Conservation (phyloP, 1,140 invertebrate genomes). For the Teleogryllus occipitalis region DNA sequence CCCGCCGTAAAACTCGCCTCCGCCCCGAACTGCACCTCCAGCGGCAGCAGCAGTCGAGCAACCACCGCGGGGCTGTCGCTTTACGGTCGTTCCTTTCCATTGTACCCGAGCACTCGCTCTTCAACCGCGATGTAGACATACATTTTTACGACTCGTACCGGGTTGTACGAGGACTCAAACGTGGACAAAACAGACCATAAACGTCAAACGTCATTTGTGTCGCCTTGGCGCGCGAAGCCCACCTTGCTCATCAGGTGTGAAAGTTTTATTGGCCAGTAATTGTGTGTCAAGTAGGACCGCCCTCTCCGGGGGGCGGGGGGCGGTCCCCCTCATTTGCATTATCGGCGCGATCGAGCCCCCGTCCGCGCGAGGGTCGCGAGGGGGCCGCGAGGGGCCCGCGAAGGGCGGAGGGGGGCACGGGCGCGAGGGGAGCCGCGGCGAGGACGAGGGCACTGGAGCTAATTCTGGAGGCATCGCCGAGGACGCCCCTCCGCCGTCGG, state of each 20-base stretch:
- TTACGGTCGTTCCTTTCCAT: background rate
- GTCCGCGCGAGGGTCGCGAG: too few species aligned
- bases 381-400: too few species aligned
- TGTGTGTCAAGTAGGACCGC: background rate
- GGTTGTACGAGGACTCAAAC: background rate
- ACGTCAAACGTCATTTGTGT: constrained; percentile 4
- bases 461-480: background rate
- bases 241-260: constrained; percentile 3
- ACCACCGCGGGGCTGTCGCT: background rate
- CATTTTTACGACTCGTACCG: background rate
- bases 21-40: too few species aligned
- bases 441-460: background rate
- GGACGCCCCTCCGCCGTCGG: background rate
- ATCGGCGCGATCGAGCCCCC: background rate
- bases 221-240: background rate
- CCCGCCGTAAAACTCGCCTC: background rate
- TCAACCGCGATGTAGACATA: background rate
- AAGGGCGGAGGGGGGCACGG: background rate
- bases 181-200: background rate
- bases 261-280: constrained; percentile 5
- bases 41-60: too few species aligned
- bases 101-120: background rate
- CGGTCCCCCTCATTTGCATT: background rate
- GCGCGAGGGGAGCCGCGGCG: too few species aligned
- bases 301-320: too few species aligned